These are phyloP conservation scores for Limnephilus marmoratus DNA, from an alignment of 2,888 invertebrate genomes.

Conservation along the genomic window DNA sequence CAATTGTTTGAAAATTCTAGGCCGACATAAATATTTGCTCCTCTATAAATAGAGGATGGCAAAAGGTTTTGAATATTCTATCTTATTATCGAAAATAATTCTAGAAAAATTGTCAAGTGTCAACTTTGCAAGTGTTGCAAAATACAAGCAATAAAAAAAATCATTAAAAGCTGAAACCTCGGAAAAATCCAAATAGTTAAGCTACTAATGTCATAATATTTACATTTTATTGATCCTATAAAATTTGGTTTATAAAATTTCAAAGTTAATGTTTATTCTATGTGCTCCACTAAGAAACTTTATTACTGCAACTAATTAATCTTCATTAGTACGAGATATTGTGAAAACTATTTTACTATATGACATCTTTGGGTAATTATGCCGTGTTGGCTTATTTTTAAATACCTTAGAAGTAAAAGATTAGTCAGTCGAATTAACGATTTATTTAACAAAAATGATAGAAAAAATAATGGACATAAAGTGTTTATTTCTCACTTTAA, in stretches of 20 bases:
- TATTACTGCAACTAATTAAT: not conserved
- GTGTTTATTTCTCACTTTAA: constrained; percentile 53
- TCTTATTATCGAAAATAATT: not conserved
- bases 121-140: not conserved
- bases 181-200: not conserved
- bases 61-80: not conserved
- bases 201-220: not conserved
- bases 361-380: not conserved
- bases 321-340: not conserved
- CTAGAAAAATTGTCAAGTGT: not conserved
- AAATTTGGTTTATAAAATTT: not conserved
- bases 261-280: no score
- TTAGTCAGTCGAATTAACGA: constrained; percentile 41
- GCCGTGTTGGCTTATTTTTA: not conserved
- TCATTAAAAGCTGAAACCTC: not conserved
- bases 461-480: constrained; percentile 61
- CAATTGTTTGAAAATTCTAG: no score
- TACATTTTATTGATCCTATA: not conserved
- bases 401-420: constrained; percentile 36
- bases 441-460: constrained; percentile 63
- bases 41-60: no score
- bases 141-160: not conserved
- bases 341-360: not conserved
- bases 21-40: no score
- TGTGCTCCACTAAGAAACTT: no score